Evolutionary conservation across 2,113 vertebrate species (phyloP), one percentile per base, ranked within the genome.

Genomic region (Redunca redunca): DNA sequence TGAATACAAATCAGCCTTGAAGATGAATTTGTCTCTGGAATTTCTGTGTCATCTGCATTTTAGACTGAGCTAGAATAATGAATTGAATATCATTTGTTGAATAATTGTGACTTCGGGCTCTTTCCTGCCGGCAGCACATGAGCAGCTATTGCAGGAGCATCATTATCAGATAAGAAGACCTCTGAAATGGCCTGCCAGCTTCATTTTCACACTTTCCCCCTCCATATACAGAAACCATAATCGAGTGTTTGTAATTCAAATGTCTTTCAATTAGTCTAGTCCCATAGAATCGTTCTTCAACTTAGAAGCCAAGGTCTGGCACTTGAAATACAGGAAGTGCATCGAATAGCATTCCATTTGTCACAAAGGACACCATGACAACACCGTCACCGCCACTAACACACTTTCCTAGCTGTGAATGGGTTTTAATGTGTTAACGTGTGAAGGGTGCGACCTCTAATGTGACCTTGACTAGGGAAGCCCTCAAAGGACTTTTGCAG

Each of bases 371-470:
- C 57, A 48, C 14, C 6, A 5, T 14, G 5, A 1, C 21, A 9
- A 3, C 67, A 1, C 10, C 3, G 25, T 21, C 13, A 2, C 10
- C 4, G 16, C 57, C 23, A 11, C 36, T 11, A 3, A 23, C 2
- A 2, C 2, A 10, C 15, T 48, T 74, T 30, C 43, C 7, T 30
- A 15, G 19, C 21, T 57, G 48, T 23, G 15, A 5, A 4, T 13
- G 46, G 40, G 33, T 36, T 81, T 26, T 11, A 21, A 21, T 10
- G 9, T 7, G 36, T 6, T n/a, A 14, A 2, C 7, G 8, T 25
- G 33, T 77, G 62, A 62, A 46, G 8, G 2, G 2, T 1, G 2
- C 5, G 8, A 10, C 48, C 15, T 86, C 80, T n/a, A 13, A 14
- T 1, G 17, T 14, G 81, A 50, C 71, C 40, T 14, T 40, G 81